Evolutionary conservation across 2,113 vertebrate genomes (phyloP).

Genomic region (Chaenocephalus aceratus): DNA sequence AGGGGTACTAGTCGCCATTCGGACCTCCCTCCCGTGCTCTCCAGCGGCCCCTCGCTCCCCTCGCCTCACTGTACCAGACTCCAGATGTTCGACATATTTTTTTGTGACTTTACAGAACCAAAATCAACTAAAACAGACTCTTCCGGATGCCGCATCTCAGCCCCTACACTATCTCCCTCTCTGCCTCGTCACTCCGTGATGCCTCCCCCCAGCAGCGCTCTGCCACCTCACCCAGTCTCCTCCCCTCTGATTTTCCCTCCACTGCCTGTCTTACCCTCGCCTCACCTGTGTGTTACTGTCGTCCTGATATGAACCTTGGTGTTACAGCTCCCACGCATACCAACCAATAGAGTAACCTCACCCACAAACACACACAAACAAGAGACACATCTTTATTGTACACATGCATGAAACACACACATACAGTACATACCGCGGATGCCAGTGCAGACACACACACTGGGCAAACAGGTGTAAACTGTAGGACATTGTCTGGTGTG

Average conservation of each 20-base stretch:
- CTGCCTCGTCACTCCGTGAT: constrained; percentile 4
- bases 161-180: background rate
- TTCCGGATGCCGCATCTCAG: constrained; percentile 66
- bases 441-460: constrained; percentile 43
- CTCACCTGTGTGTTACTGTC: constrained; percentile 76
- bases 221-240: constrained; percentile 32
- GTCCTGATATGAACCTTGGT: constrained; percentile 71
- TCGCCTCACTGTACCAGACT: constrained; percentile 72
- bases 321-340: constrained; percentile 50
- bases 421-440: constrained; percentile 41
- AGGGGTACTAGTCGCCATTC: constrained; percentile 80
- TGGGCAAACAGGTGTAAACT: constrained; percentile 20
- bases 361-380: constrained; percentile 60
- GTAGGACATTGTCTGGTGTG: background rate
- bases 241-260: constrained; percentile 28
- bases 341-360: constrained; percentile 50
- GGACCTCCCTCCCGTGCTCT: constrained; percentile 49
- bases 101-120: constrained; percentile 83
- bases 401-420: constrained; percentile 51
- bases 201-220: background rate
- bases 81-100: constrained; percentile 81
- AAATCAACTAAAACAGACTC: constrained; percentile 76
- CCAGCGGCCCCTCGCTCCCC: constrained; percentile 47
- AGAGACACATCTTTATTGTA: constrained; percentile 19
- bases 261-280: constrained; percentile 24